These are phyloP conservation scores for Metellina segmentata DNA, from an alignment of 2,888 invertebrate genomes.

Conservation along the genomic window DNA sequence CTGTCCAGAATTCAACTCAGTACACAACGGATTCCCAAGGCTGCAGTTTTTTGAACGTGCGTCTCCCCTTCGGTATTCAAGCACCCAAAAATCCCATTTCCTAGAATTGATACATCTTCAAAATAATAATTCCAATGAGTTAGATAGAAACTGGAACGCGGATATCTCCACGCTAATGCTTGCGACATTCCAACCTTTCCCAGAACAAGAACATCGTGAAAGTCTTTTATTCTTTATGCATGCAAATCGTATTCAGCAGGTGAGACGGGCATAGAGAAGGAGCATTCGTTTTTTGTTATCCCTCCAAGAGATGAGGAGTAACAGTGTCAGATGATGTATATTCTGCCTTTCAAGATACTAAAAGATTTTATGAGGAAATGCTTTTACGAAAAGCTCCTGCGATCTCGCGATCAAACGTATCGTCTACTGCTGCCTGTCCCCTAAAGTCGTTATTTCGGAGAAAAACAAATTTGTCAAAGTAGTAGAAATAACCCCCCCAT, in stretches of 20 bases:
- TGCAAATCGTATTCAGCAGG: background rate
- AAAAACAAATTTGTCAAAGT: background rate
- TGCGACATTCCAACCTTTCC: background rate
- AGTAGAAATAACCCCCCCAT: background rate
- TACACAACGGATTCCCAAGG: too few relatives aligned
- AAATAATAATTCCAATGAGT: background rate
- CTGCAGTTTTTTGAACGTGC: background rate
- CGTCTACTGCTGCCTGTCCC: background rate
- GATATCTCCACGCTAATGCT: background rate
- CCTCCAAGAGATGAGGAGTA: background rate
- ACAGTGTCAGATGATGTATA: background rate
- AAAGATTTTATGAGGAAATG: constrained; percentile 1
- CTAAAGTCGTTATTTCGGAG: background rate
- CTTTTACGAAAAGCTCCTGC: background rate
- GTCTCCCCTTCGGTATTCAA: background rate
- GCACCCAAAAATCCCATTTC: too few relatives aligned
- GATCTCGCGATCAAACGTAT: background rate
- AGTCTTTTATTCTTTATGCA: background rate
- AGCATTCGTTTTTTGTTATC: background rate
- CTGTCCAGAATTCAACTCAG: too few relatives aligned
- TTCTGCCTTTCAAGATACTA: background rate
- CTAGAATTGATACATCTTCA: background rate
- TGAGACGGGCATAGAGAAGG: background rate
- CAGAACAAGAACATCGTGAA: background rate
- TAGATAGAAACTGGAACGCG: background rate